Conservation (phyloP, 2,113 vertebrate genomes). For the Sprattus sprattus region DNA sequence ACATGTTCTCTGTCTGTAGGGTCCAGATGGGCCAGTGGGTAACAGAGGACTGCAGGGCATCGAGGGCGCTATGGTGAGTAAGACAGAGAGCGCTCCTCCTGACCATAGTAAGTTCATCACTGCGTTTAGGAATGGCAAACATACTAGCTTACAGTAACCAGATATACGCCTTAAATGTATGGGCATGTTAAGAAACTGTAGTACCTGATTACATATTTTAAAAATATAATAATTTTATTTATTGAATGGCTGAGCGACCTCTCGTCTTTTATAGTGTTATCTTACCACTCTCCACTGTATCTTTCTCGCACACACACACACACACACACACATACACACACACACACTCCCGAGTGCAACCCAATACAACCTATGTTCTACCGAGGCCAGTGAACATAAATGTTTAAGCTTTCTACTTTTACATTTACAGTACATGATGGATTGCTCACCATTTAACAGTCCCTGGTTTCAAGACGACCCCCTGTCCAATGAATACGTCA, state of each 20-base stretch:
- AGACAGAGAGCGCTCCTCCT: not conserved
- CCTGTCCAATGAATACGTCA: not conserved
- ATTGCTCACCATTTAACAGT: not conserved
- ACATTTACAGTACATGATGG: not conserved
- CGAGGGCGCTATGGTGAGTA: conserved; percentile 73
- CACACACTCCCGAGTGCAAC: not conserved
- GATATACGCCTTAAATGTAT: no score
- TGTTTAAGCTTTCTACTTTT: not conserved
- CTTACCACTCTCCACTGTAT: no score
- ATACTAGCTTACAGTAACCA: no score
- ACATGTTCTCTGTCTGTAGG: conserved; percentile 60
- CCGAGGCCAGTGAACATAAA: not conserved
- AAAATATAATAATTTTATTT: no score
- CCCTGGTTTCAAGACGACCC: not conserved
- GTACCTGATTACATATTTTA: no score
- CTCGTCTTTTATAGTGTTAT: no score
- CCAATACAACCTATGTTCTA: not conserved
- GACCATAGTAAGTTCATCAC: not conserved
- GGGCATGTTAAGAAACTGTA: no score
- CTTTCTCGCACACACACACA: not conserved
- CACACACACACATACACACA: not conserved
- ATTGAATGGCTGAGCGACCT: no score
- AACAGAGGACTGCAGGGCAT: conserved; percentile 67
- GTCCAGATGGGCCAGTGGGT: conserved; percentile 61
- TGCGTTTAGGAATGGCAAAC: not conserved